These are phyloP conservation scores for Aromia moschata DNA, from an alignment of 2,888 invertebrate genomes.

Conservation along the genomic window DNA sequence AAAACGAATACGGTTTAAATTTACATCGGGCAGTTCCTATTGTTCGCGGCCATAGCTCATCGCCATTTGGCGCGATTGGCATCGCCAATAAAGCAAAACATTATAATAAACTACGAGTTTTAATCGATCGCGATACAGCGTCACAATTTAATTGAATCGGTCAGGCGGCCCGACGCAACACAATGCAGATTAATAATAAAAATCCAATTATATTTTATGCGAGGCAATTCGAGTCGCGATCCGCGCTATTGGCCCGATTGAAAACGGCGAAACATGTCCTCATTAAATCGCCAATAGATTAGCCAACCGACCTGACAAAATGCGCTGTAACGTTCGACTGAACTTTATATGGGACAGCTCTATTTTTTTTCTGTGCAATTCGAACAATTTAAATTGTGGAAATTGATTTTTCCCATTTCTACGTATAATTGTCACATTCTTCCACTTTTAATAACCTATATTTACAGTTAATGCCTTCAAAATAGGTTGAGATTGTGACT, in stretches of 20 bases:
- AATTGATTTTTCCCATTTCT: neutral
- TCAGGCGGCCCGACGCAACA: slow-evolving; percentile 5
- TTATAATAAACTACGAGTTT: slow-evolving; percentile 15
- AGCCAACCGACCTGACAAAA: slow-evolving; percentile 10
- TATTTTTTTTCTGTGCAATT: slow-evolving; percentile 1
- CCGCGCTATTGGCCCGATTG: slow-evolving; percentile 17
- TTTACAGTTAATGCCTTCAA: no score
- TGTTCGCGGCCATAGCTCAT: no score
- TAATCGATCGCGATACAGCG: slow-evolving; percentile 8
- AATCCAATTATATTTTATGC: slow-evolving; percentile 28
- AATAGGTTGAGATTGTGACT: no score
- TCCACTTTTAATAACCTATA: no score
- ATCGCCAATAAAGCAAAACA: slow-evolving; percentile 7
- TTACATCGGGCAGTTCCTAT: no score
- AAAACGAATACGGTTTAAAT: no score
- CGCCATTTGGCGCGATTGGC: no score
- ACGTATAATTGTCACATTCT: no score
- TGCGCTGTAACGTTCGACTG: slow-evolving; percentile 10
- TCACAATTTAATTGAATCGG: slow-evolving; percentile 19
- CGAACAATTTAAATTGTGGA: neutral
- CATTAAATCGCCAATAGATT: slow-evolving; percentile 22
- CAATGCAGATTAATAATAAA: slow-evolving; percentile 26
- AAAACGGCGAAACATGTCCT: slow-evolving; percentile 21
- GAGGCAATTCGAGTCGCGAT: slow-evolving; percentile 18
- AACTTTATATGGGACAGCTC: neutral